Base-by-base conservation (phyloP, 2,888 invertebrate species). In the Baronia brevicornis region DNA sequence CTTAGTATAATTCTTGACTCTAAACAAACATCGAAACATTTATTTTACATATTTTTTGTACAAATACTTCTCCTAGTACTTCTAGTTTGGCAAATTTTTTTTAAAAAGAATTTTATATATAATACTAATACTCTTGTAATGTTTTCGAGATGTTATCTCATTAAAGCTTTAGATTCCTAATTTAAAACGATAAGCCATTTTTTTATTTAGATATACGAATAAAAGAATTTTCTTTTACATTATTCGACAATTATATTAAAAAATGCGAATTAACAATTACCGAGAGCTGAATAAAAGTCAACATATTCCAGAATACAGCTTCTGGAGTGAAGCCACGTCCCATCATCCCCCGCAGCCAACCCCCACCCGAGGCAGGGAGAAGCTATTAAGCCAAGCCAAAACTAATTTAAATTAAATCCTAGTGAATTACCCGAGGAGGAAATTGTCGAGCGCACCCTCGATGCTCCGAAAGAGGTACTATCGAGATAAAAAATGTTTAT, bases 361-460 rank as follows among this genome's bases (percentile, higher is more conserved):
- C 52, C 49, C 51, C 48, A 38, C 54, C 54, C 51, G 36, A 36
- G 41, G 50, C 39, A 41, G 57, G 97, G 87, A 54, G 94, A 90
- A 66, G 96, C 96, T 74, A 96, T 85, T 63, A 92, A 89, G 54
- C 96, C 96, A 86, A 97, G 97, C 78, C 94, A 78, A 88, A 89
- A 88, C 88, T 88, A 89, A 89, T 88, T 89, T 89, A 88, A 89
- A 89, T 89, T 88, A 89, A 89, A 89, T 89, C 89, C 88, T 88
- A 88, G 88, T 88, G 89, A 88, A 89, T 89, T 89, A 88, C 88
- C 87, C 71, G 79, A 80, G 66, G 82, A 82, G 82, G 82, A 84
- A 84, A 84, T 82, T 84, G 82, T 79, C 82, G 79, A 78, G 82
- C 77, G 77, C 67, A 78, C 82, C 82, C 82, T 71, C 77, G 70